phyloP scores from a whole-genome alignment of 2,888 invertebrate genomes.

The Carterocephalus palaemon region DNA sequence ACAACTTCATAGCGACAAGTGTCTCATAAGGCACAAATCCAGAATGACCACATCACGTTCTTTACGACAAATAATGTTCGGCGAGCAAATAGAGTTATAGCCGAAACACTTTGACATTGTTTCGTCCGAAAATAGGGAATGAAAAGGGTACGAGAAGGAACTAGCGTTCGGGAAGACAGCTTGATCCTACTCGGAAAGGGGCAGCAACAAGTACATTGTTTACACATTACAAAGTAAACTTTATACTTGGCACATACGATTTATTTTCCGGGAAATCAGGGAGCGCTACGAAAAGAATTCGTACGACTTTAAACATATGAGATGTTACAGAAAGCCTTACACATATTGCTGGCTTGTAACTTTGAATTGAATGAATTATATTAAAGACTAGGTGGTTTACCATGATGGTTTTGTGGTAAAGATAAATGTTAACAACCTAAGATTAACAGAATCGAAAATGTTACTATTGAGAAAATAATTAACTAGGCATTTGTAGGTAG shows the following conservation, averaged over 20 bases:
- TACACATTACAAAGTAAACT: constrained; percentile 50
- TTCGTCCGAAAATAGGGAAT: constrained; percentile 57
- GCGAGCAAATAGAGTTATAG: constrained; percentile 54
- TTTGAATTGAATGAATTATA: constrained; percentile 1
- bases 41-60: constrained; percentile 39
- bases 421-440: too few species aligned
- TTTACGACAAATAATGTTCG: constrained; percentile 65
- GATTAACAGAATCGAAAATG: too few species aligned
- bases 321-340: constrained; percentile 40
- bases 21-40: constrained; percentile 26
- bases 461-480: too few species aligned
- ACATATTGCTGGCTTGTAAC: constrained; percentile 4
- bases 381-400: not conserved
- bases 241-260: constrained; percentile 44
- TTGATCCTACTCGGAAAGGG: constrained; percentile 65
- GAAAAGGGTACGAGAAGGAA: constrained; percentile 42
- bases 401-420: too few species aligned
- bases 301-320: constrained; percentile 51
- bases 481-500: too few species aligned
- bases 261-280: constrained; percentile 35
- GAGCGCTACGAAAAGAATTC: constrained; percentile 49
- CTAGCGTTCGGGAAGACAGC: constrained; percentile 66
- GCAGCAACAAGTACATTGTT: constrained; percentile 66
- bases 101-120: constrained; percentile 69
- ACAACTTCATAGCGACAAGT: constrained; percentile 11